A percentile compares a stretch with the other conserved stretches of the same genome.
Conservation (phyloP, 1,140 invertebrate genomes). For the Diploscapter pachys region DNA sequence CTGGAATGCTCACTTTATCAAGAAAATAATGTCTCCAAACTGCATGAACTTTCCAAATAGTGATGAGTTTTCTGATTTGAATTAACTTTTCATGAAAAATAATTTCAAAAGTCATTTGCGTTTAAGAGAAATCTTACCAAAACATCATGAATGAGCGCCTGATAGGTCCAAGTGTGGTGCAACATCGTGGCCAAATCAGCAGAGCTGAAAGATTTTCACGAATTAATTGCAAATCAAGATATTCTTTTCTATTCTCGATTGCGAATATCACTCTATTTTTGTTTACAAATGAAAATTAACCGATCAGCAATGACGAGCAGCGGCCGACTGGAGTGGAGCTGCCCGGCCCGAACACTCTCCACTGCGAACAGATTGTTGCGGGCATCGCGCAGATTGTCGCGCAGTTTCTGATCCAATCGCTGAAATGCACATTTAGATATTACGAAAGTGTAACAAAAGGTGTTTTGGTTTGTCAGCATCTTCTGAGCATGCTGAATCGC, state of each 20-base stretch:
- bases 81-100: no score
- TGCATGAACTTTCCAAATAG: no score
- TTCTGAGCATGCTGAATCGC: no score
- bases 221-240: neutral
- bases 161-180: conserved; percentile 99
- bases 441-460: neutral
- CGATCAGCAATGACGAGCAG: conserved; percentile 83
- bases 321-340: conserved; percentile 51
- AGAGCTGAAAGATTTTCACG: conserved; percentile 62
- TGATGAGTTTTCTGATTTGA: no score
- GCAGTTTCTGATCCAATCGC: conserved; percentile 91
- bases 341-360: conserved; percentile 55
- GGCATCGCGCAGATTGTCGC: conserved; percentile 92
- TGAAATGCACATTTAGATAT: conserved; percentile 31
- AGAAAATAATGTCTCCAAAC: no score
- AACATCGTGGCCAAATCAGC: conserved; percentile 93
- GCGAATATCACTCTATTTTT: neutral
- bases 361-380: conserved; percentile 91
- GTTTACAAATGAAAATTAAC: neutral
- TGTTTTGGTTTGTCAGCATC: no score
- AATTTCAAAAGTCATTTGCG: no score
- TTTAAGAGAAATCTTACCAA: conserved; percentile 33
- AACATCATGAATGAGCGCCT: conserved; percentile 78
- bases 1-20: no score
- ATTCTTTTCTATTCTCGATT: neutral